Evolutionary conservation across 2,113 vertebrate genomes (phyloP), one percentile per base, ranked within the genome.

Genomic region (Alectura lathami): DNA sequence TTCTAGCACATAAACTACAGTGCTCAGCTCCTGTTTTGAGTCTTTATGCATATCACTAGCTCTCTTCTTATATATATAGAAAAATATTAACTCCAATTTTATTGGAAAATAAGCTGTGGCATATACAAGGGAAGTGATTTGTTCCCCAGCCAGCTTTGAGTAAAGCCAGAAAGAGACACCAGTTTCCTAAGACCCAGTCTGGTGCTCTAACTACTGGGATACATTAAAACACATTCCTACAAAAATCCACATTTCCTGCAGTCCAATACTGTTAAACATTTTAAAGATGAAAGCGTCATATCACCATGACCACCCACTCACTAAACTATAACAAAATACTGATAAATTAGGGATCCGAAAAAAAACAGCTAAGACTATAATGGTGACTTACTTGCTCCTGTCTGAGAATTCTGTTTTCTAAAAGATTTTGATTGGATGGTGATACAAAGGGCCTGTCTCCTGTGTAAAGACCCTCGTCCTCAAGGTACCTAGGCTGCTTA

Each of bases 381-480:
- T 13, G 27, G 13, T 43, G 21, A 93, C 96, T 96, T 98, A 99
- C 99, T 81, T 98, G 97, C 6, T 98, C 98, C 91, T 98, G 98
- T 74, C 90, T 98, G 69, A 99, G 97, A 83, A 99, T 85, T 63
- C 99, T 98, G 96, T 99, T 99, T 96, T 99, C 99, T 94, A 99
- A 51, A 92, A 99, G 98, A 97, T 99, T 99, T 98, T 98, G 98
- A 92, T 98, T 98, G 64, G 96, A 88, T 40, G 88, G 89, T 1
- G 98, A 97, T 15, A 99, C 97, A 15, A 90, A 89, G 0, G 98
- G 99, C 38, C 98, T 98, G 81, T 98, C 96, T 38, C 99, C 99
- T 8, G 97, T 98, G 64, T 99, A 99, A n/a, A 99, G 97, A 53
- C 99, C 99, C 96, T 99, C 99, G 22, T 99, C 99, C 86, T 99